Evolutionary conservation across 1,140 invertebrate species (phyloP), one percentile per base, ranked within the genome.

Genomic region (Melipona quadrifasciata): DNA sequence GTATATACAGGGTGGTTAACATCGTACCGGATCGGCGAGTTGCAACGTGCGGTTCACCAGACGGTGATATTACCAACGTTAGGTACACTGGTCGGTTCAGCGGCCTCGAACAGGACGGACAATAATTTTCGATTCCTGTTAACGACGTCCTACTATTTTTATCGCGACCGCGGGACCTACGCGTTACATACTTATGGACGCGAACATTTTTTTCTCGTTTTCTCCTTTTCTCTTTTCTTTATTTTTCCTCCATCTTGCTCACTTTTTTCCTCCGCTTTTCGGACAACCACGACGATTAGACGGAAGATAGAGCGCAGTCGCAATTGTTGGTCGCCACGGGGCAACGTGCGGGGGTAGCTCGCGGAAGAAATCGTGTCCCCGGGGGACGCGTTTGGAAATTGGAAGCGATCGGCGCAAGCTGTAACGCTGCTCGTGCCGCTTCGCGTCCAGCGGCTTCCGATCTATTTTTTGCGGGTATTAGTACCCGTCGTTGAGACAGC

Each of bases 21-120:
- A 73, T 72, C 53, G 78, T 61, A 47, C 57, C 21, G 65, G 65
- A 87, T 67, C 78, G 73, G 71, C 47, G 53, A 87, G 77, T 65
- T 53, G 86, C 84, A 72, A 83, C 73, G 80, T 85, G 86, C 68
- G 82, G 82, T 91, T 91, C 80, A 87, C 85, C 86, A 85, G 80
- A 81, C 80, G 77, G 84, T 71, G 86, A 89, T 90, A 91, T 92
- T 91, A 91, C 89, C 83, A 55, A 76, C 68, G 55, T 86, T 89
- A 79, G 71, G 47, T 77, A 79, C 53, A 61, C 78, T 39, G n/a
- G 4, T 47, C 51, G 39, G 17, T 55, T 53, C 75, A 31, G 17
- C 39, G 24, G 39, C n/a, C 19, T 58, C 58, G n/a, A 68, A 70
- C 12, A 17, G 47, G 21, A 39, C 39, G 17, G 61, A 76, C 64